Evolutionary conservation across 2,113 vertebrate genomes (phyloP), one percentile per base, ranked within the genome.

Genomic region (Scartelaos histophorus): DNA sequence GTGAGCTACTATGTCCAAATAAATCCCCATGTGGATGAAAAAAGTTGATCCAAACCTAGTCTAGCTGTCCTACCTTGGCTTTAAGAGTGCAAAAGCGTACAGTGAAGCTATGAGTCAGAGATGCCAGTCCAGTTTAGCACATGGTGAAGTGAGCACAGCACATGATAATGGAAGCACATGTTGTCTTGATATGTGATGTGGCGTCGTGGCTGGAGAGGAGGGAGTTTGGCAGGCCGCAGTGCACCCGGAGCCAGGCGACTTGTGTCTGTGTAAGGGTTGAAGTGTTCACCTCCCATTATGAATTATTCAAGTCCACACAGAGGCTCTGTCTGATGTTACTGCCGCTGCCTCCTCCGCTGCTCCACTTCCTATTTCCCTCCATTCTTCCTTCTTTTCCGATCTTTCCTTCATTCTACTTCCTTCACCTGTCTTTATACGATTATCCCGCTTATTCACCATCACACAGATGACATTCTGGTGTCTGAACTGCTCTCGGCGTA

Each of bases 211-310:
- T 19, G 60, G 61, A 38, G 61, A 64, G 61, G 16, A 64, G 79
- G 75, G 80, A 80, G 81, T 73, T 58, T 88, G 82, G 84, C 82
- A 87, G 87, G 87, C 88, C 81, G 87, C 90, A 90, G 78, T 90
- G 85, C 87, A 89, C 88, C 86, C 84, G 85, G 53, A 88, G 89
- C 74, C 58, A 76, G 81, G 86, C 82, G 81, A 89, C 88, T 88
- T 90, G 87, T 90, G 90, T 90, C 89, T 90, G 89, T 89, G 81
- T 87, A 86, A 89, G 89, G 91, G 86, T 91, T n/a, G 88, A 92
- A 90, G 90, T 92, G 88, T 91, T 91, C 90, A 91, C 88, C 92
- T 92, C 86, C 88, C 80, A 79, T 81, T 84, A 91, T 92, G 89
- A 93, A 93, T 92, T 89, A 94, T 93, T 93, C 85, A 92, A 82